phyloP scores from a whole-genome alignment of 2,888 invertebrate species.

The Anodontia alba region DNA sequence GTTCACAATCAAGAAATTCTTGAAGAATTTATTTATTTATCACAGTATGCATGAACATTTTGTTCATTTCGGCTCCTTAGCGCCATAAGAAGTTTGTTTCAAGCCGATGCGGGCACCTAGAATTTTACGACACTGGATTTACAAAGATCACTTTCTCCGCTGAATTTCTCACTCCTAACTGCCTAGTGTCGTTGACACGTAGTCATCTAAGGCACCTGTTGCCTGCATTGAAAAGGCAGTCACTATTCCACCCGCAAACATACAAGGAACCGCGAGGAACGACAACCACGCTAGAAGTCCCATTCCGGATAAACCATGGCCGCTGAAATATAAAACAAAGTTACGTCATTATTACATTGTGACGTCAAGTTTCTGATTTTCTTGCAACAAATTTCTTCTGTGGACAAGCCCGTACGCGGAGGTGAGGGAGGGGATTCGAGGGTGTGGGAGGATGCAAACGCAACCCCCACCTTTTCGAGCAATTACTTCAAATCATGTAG shows the following conservation, averaged over 20 bases:
- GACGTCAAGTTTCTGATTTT: too few species aligned
- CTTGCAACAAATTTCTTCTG: too few species aligned
- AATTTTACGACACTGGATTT: background rate
- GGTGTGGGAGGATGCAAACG: too few species aligned
- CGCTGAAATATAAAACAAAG: conserved; percentile 75
- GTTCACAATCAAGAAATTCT: too few species aligned
- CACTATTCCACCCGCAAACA: conserved; percentile 81
- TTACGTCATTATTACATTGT: too few species aligned
- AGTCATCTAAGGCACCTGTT: conserved; percentile 63
- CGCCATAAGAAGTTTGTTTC: background rate
- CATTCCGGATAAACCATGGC: conserved; percentile 82
- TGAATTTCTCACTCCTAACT: conserved; percentile 14
- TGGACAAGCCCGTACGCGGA: too few species aligned
- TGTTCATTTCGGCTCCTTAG: conserved; percentile 6
- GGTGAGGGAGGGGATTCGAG: too few species aligned
- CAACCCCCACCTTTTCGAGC: too few species aligned
- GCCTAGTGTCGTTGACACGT: conserved; percentile 57
- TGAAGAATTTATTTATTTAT: background rate
- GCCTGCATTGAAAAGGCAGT: conserved; percentile 77
- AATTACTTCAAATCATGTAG: too few species aligned
- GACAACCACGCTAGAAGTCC: conserved; percentile 78
- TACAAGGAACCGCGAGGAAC: conserved; percentile 78
- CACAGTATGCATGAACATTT: background rate
- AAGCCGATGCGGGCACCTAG: too few species aligned
- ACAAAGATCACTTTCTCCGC: background rate